Base-by-base conservation (phyloP, 2,888 invertebrate species). In the Temnothorax rugatulus region DNA sequence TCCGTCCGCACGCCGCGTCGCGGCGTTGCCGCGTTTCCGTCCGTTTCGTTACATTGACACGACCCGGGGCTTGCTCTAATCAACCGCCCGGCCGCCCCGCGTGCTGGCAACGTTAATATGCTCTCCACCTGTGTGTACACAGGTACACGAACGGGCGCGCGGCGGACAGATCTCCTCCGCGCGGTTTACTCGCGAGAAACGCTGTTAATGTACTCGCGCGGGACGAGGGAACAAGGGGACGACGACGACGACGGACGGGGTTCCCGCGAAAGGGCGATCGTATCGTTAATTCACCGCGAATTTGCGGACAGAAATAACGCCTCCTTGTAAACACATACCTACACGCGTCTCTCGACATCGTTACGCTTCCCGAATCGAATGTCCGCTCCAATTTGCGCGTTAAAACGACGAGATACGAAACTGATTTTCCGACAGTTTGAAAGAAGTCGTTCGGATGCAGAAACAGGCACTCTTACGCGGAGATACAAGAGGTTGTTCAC, bases 1-100 rank as follows among this genome's bases (percentile, higher is more conserved):
- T 87, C 83, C 89, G 88, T 87, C 84, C 88, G 84, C 77, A 5
- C 63, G 47, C 34, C 59, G 87, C 63, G 47, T n/a, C 59, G 87
- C 93, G 77, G 86, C 86, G 92, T 92, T 92, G 92, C 92, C 92
- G 91, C 89, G 89, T 92, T 73, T 69, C 89, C 84, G 84, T 85
- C 54, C 79, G 71, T 83, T 82, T 87, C 86, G 69, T 83, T 44
- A 76, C 86, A 88, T 90, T 90, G 90, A 90, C 89, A 89, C 89
- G 89, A 88, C 84, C 85, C 71, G 82, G 73, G 82, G 34, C 15
- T 66, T 13, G 57, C 85, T 89, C 87, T 85, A 90, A 90, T 88
- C 86, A 90, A 86, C 85, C 79, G 84, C 81, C 84, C 75, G 83
- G 38, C 2, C 84, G 79, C 74, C 71, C 38, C 84, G 63, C 82